phyloP scores from a whole-genome alignment of 2,113 vertebrate genomes.

The Glaucomys volans region DNA sequence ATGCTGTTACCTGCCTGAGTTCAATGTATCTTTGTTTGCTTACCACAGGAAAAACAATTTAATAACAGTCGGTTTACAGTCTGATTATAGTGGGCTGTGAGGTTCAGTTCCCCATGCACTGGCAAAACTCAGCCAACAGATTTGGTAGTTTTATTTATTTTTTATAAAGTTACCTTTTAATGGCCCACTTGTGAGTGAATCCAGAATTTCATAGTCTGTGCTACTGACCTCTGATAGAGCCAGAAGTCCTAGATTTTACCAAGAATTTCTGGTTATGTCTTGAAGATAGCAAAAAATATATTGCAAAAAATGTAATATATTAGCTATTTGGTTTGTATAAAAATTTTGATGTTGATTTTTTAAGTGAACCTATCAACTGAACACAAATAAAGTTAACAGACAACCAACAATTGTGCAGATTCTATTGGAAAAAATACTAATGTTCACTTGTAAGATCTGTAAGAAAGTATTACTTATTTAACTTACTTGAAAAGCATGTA shows the following conservation, averaged over 20 bases:
- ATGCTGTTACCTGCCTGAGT: constrained; percentile 36
- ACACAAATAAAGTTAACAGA: background rate
- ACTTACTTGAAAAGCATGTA: background rate
- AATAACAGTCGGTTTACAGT: constrained; percentile 66
- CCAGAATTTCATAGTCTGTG: constrained; percentile 62
- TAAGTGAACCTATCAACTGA: background rate
- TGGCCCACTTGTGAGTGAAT: constrained; percentile 68
- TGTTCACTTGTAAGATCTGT: background rate
- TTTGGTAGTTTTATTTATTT: constrained; percentile 64
- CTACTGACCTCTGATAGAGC: background rate
- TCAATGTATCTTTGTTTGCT: constrained; percentile 74
- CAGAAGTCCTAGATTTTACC: background rate
- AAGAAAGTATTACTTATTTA: background rate
- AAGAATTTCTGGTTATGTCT: background rate
- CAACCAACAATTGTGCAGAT: fast-evolving
- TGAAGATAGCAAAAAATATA: background rate
- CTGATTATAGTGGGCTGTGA: constrained; percentile 17
- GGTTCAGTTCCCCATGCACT: constrained; percentile 20
- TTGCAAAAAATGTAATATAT: background rate
- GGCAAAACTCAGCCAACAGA: constrained; percentile 59
- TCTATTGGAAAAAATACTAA: background rate
- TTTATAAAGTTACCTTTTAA: constrained; percentile 69
- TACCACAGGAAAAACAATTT: constrained; percentile 71
- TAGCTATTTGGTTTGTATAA: background rate
- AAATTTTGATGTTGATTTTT: background rate